Evolutionary conservation across 2,797 vertebrate genomes (phyloP).

Genomic region (Poeciliopsis turneri): DNA sequence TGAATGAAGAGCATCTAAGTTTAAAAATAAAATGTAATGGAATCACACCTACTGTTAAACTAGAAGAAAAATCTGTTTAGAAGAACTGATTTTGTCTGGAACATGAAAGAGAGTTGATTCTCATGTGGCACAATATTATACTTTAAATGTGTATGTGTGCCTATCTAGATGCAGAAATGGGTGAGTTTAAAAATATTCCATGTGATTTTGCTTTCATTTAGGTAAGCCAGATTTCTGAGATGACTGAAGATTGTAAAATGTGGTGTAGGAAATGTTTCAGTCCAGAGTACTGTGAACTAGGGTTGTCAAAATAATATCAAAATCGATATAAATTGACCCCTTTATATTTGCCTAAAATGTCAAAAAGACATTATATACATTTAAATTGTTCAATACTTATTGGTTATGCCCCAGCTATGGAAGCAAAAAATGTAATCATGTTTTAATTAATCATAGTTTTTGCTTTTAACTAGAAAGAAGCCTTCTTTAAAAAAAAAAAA

Average conservation of each 20-base stretch:
- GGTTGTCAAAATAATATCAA: background rate
- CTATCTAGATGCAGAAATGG: background rate
- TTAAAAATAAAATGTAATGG: background rate
- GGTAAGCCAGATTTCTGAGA: background rate
- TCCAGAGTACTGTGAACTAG: background rate
- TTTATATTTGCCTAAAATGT: background rate
- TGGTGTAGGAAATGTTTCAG: background rate
- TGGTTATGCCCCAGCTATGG: background rate
- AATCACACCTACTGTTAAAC: background rate
- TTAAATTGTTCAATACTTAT: background rate
- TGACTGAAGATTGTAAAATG: background rate
- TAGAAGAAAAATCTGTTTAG: background rate
- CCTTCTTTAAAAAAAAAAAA: background rate
- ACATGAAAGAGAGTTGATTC: background rate
- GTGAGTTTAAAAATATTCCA: background rate
- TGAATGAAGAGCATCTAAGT: background rate
- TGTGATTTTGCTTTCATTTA: background rate
- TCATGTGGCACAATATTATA: background rate
- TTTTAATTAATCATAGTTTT: background rate
- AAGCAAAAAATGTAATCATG: background rate
- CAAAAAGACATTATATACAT: background rate
- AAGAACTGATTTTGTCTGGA: background rate
- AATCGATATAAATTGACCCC: background rate
- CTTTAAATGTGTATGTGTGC: background rate
- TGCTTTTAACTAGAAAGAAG: background rate